phyloP scores from a whole-genome alignment of 2,888 invertebrate genomes.

The Chrysina gloriosa region DNA sequence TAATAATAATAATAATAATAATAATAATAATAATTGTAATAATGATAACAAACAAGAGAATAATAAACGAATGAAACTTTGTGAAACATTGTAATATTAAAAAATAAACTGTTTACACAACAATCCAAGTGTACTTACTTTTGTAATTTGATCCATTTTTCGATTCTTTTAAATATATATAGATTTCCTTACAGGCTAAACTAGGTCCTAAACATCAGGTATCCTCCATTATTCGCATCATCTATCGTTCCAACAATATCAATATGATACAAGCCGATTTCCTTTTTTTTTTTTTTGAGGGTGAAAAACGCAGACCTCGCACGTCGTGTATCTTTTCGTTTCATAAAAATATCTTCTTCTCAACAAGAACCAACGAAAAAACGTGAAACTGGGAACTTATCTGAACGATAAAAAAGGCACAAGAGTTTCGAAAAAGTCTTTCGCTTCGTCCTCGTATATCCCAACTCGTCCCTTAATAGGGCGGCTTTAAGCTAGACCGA shows the following conservation, averaged over 20 bases:
- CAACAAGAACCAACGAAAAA: slow-evolving; percentile 18
- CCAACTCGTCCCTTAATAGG: not conserved
- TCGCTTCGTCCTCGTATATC: not conserved
- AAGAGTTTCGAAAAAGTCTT: slow-evolving; percentile 35
- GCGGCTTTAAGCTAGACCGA: slow-evolving; percentile 55
- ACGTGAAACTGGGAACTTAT: not conserved
- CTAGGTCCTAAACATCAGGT: slow-evolving; percentile 29
- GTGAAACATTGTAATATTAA: slow-evolving; percentile 8
- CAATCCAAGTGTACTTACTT: slow-evolving; percentile 38
- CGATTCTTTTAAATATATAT: slow-evolving; percentile 9
- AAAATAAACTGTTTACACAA: slow-evolving; percentile 36
- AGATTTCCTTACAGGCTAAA: slow-evolving; percentile 31
- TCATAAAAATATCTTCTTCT: slow-evolving; percentile 20
- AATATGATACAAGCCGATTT: slow-evolving; percentile 43
- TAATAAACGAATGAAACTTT: not conserved
- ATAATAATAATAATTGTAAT: slow-evolving; percentile 3
- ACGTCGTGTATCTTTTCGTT: too few relatives aligned
- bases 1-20: slow-evolving; percentile 16
- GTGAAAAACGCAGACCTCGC: too few relatives aligned
- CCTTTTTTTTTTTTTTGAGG: too few relatives aligned
- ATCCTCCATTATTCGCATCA: slow-evolving; percentile 6
- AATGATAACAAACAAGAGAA: slow-evolving; percentile 5
- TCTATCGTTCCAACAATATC: slow-evolving; percentile 40
- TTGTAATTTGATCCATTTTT: slow-evolving; percentile 8
- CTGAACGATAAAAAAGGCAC: slow-evolving; percentile 41